Base-by-base conservation (phyloP, 2,113 vertebrate species). In the Setophaga kirtlandii region DNA sequence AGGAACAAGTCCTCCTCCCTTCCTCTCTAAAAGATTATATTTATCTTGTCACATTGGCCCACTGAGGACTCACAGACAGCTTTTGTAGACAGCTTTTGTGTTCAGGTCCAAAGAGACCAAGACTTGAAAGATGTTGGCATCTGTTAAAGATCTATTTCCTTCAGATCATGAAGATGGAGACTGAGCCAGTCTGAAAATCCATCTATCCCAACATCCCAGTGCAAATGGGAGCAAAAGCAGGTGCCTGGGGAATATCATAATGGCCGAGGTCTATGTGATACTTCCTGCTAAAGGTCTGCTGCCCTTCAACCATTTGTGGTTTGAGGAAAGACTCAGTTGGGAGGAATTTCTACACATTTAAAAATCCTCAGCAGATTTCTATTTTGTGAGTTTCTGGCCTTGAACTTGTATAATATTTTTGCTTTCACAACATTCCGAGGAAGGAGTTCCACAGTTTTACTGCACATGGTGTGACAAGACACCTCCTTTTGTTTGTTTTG, bases 401-500 rank as follows among this genome's bases (percentile, higher is more conserved):
- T 80, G 59, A 90, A 70, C 17, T 64, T 76, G 15, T 80, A 0
- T 53, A 77, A 62, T 3, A 41, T 53, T 86, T 94, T 64, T 80
- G 31, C n/a, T 91, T 96, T 89, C 37, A 46, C 50, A 86, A 20
- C 9, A 80, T 65, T 42, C 41, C 0, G 0, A 81, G n/a, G 46
- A 90, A 95, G 53, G 41, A 83, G 35, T 30, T 94, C 59, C 46
- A 37, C 9, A 33, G 76, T 71, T 93, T 89, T 81, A 33, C 47
- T 81, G 44, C 60, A 67, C 47, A 11, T 55, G 47, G 15, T 84
- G 52, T 78, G 64, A 81, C 0, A 10, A 80, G 67, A 41, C 55
- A 74, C 14, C 12, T 86, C 41, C 23, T 83, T 90, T 92, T 89
- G 46, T 91, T 91, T 89, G 50, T 87, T 93, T 86, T 87, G 64